These are phyloP conservation scores for Rhopalosiphum maidis DNA, from an alignment of 1,140 invertebrate species.

Conservation along the genomic window DNA sequence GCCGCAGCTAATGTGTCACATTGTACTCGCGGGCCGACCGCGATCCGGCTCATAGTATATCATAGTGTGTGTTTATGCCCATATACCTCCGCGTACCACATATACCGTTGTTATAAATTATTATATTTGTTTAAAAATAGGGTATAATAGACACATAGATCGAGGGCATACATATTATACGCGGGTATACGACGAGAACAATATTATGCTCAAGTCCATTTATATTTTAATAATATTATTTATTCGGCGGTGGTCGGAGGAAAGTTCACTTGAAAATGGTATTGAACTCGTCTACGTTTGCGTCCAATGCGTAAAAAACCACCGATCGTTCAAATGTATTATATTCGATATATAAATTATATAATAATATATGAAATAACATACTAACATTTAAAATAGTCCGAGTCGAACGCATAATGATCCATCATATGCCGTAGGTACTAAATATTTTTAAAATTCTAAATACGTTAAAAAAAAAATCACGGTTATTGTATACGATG, in stretches of 20 bases:
- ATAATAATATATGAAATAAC: not conserved
- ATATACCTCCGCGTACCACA: not conserved
- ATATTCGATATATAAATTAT: not conserved
- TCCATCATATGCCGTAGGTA: no score
- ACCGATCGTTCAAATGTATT: not conserved
- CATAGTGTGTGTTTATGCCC: no score
- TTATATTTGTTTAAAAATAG: not conserved
- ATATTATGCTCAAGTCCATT: no score
- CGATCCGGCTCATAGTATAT: not conserved
- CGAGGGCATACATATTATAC: no score
- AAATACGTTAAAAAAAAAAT: no score
- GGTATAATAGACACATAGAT: no score
- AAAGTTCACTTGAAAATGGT: not conserved
- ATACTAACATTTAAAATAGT: no score
- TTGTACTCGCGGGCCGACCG: slow-evolving; percentile 6
- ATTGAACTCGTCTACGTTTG: not conserved
- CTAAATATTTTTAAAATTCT: no score
- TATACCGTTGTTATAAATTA: not conserved
- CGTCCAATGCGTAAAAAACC: not conserved
- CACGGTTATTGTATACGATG: not conserved
- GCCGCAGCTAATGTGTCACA: slow-evolving; percentile 26
- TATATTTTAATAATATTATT: no score
- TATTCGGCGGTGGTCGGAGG: not conserved
- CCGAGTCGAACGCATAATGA: no score
- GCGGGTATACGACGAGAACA: not conserved